Evolutionary conservation across 2,797 vertebrate species (phyloP).

Genomic region (Kryptolebias ocellatus): DNA sequence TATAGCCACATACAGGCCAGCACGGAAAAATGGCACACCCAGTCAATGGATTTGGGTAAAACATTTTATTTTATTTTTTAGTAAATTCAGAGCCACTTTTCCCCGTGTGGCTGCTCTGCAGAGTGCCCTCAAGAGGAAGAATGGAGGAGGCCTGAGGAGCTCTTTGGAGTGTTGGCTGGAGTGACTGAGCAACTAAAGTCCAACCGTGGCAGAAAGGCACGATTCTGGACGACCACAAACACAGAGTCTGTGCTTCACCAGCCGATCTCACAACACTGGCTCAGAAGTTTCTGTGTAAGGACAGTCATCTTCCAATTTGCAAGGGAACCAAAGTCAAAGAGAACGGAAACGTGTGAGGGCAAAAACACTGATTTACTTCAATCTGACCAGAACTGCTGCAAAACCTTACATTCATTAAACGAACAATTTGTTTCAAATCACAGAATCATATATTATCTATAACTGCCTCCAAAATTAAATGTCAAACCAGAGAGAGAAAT

Average conservation of each 20-base stretch:
- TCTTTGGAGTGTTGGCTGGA: slow-evolving; percentile 70
- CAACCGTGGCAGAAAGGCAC: slow-evolving; percentile 64
- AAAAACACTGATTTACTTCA: slow-evolving; percentile 37
- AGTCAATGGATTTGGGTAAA: slow-evolving; percentile 64
- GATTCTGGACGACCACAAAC: slow-evolving; percentile 42
- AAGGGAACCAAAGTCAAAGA: slow-evolving; percentile 50
- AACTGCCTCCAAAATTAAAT: slow-evolving; percentile 56
- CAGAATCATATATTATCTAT: slow-evolving; percentile 65
- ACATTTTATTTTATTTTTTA: slow-evolving; percentile 73
- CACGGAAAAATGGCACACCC: slow-evolving; percentile 35
- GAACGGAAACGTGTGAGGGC: slow-evolving; percentile 25
- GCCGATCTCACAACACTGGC: slow-evolving; percentile 37
- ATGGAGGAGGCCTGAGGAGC: slow-evolving; percentile 51
- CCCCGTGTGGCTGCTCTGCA: slow-evolving; percentile 57
- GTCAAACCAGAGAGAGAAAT: slow-evolving; percentile 59
- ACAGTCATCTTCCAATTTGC: slow-evolving; percentile 52
- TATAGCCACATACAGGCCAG: neutral
- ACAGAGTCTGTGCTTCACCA: slow-evolving; percentile 39
- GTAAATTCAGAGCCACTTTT: slow-evolving; percentile 72
- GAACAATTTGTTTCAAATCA: slow-evolving; percentile 64
- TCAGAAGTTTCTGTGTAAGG: slow-evolving; percentile 51
- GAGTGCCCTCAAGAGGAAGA: slow-evolving; percentile 60
- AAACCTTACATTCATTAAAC: slow-evolving; percentile 77
- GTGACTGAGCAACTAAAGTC: slow-evolving; percentile 43
- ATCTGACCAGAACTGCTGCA: slow-evolving; percentile 56